Base-by-base conservation (phyloP, 1,140 invertebrate genomes). In the Ostrea denselamellosa region DNA sequence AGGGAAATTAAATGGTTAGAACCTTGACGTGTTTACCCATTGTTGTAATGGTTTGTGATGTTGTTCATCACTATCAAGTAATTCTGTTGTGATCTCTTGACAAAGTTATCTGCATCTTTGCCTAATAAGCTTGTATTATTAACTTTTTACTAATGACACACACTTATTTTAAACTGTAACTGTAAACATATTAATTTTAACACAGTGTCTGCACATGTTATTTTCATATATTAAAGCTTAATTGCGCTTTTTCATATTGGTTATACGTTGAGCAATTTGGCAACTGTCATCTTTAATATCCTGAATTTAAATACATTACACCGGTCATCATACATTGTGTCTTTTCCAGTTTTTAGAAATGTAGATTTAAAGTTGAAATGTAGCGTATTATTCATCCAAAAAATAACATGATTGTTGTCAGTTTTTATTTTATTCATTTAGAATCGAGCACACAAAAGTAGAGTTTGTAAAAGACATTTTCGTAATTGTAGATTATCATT, bases 1-100 rank as follows among this genome's bases (percentile, higher is more conserved):
- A 34, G 77, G 34, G 51, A 85, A 77, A 52, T 53, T 28, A 77
- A 77, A 77, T 77, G 68, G 68, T 77, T 77, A 77, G 68, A 22
- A 34, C 68, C 68, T 25, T 28, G n/a, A 77, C 14, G 14, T 77
- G 68, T 77, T 77, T 77, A 14, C 22, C 25, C 68, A 9, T 77
- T 77, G 68, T 77, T 77, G 68, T 77, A 77, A 34, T 77, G 28
- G 68, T 77, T 28, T 77, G 28, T 77, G 25, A 14, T 28, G 68
- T 77, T 77, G 68, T 77, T 77, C 25, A 71, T 22, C 14, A 77
- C 25, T 77, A 12, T 77, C 25, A 34, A 25, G 14, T 10, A 12
- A 12, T 22, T 25, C 68, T 77, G 56, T 28, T 77, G 68, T 28
- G 28, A 28, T 77, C 28, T 34, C 25, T 44, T 77, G 22, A 34